Evolutionary conservation across 2,113 vertebrate genomes (phyloP), one percentile per base, ranked within the genome.

Genomic region (Neomonachus schauinslandi): DNA sequence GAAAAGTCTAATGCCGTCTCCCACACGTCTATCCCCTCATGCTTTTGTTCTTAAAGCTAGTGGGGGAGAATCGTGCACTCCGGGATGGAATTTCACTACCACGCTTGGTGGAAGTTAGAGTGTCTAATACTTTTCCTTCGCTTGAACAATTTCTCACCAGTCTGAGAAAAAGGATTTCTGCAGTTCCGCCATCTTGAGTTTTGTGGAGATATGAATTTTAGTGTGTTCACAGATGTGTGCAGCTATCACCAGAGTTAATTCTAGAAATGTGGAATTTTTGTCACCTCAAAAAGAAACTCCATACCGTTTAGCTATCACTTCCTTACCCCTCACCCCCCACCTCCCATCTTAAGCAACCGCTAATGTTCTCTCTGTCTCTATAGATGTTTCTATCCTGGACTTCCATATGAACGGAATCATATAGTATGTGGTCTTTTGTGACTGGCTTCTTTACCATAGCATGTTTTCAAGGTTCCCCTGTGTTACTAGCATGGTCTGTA

Each of bases 121-220:
- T 74, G 31, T 88, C 76, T 72, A 67, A 83, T 69, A 85, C 31
- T 84, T 95, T 96, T 89, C 65, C 39, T 83, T 92, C 21, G 4
- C 36, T 77, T 96, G 51, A 93, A 63, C 36, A 53, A 65, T 74
- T 82, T 94, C 46, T 95, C 79, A 86, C 26, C 65, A 71, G 71
- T 86, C 36, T 1, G 15, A 76, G 55, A 85, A 84, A 89, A 91
- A 51, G 22, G 59, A 49, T 84, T 82, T 95, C 69, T 16, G n/a
- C 19, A 59, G 7, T 53, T 93, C 61, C 87, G 18, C 13, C 26
- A 57, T 76, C 90, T 91, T 76, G 69, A 96, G 51, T 81, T 85
- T 86, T 95, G 31, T 55, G 86, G 55, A 87, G 21, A 65, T 19
- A 12, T 16, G 55, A 74, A 69, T 67, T 51, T 83, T 79, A 61